These are phyloP conservation scores for Tympanoctomys barrerae DNA, from an alignment of 2,797 vertebrate genomes.

Conservation along the genomic window DNA sequence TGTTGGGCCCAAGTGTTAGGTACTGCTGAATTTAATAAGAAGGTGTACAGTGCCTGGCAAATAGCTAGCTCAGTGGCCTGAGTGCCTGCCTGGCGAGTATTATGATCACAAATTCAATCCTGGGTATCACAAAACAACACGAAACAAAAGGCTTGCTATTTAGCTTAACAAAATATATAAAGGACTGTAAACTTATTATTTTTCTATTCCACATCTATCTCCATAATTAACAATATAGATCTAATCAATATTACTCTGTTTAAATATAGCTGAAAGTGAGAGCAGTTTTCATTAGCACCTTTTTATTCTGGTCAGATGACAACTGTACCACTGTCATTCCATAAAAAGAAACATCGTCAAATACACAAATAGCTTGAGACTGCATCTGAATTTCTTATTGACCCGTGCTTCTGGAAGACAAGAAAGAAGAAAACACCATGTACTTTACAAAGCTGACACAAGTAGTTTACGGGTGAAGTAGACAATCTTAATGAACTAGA, in stretches of 20 bases:
- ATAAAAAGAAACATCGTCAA: slow-evolving; percentile 39
- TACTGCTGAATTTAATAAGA: background rate
- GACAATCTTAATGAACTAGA: background rate
- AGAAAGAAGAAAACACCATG: background rate
- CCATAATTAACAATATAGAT: slow-evolving; percentile 13
- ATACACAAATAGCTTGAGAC: slow-evolving; percentile 35
- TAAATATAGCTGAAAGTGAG: slow-evolving; percentile 54
- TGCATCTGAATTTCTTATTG: slow-evolving; percentile 16
- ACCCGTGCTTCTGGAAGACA: background rate
- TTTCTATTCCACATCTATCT: background rate
- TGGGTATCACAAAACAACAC: no score
- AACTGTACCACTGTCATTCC: background rate
- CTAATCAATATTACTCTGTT: slow-evolving; percentile 63
- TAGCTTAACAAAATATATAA: background rate
- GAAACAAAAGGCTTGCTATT: background rate
- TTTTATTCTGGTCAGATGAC: slow-evolving; percentile 58
- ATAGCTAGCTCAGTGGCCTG: no score
- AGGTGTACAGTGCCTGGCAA: background rate
- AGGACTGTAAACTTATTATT: background rate
- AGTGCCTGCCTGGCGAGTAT: no score
- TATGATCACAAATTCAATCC: no score
- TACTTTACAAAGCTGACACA: background rate
- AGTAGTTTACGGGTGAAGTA: background rate
- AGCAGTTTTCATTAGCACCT: slow-evolving; percentile 61
- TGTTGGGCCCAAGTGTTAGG: background rate